Evolutionary conservation across 2,113 vertebrate genomes (phyloP).

Genomic region (Coryphaenoides rupestris): DNA sequence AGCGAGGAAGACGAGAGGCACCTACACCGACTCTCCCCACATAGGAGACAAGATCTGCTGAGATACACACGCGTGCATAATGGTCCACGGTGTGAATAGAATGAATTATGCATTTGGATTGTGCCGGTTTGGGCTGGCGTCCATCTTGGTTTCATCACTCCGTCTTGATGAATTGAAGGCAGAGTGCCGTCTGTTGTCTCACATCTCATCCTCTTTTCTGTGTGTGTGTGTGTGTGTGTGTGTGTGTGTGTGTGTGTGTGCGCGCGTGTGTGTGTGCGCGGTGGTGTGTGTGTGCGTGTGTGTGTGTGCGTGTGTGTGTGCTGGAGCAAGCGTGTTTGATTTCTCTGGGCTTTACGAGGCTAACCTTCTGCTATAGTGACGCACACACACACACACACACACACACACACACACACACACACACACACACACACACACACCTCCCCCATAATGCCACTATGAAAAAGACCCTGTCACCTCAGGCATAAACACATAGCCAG

Average conservation of each 20-base stretch:
- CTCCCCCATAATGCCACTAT: slow-evolving; percentile 10
- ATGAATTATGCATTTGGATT: slow-evolving; percentile 11
- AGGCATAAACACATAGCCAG: slow-evolving; percentile 15
- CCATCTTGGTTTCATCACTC: neutral
- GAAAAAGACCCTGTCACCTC: slow-evolving; percentile 16
- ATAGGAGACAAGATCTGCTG: neutral
- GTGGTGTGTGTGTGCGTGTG: no score
- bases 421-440: slow-evolving; percentile 5
- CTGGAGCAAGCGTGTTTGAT: neutral
- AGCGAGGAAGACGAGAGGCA: neutral
- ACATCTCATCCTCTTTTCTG: slow-evolving; percentile 4
- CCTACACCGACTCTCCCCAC: neutral
- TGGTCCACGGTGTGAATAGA: neutral
- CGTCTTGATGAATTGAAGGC: slow-evolving; percentile 11
- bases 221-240: no score
- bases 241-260: no score
- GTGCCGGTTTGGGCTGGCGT: neutral
- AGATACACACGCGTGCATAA: neutral
- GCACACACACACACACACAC: neutral
- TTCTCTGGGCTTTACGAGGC: neutral
- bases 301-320: no score
- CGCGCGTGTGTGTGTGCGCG: no score
- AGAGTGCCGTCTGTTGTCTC: slow-evolving; percentile 1
- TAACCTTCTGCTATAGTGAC: slow-evolving; percentile 6
- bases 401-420: neutral